These are phyloP conservation scores for Folsomia candida DNA, from an alignment of 2,888 invertebrate species.

Conservation along the genomic window DNA sequence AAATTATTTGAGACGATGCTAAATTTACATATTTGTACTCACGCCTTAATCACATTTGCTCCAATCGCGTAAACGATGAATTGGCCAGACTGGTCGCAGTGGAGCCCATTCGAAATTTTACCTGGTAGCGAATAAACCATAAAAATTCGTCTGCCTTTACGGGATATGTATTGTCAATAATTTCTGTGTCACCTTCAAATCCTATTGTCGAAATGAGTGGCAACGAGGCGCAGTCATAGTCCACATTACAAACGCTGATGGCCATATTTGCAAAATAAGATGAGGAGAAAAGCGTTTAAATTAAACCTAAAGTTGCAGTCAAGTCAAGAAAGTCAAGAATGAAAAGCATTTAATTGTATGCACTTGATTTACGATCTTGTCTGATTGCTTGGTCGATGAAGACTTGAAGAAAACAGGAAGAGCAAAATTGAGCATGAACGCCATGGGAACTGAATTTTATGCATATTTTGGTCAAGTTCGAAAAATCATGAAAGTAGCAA, in stretches of 20 bases:
- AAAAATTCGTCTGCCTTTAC: neutral
- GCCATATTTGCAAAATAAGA: conserved; percentile 21
- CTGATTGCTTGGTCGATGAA: too few species aligned
- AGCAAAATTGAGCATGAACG: too few species aligned
- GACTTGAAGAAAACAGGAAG: too few species aligned
- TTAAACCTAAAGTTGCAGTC: too few species aligned
- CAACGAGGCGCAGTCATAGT: conserved; percentile 38
- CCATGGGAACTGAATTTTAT: too few species aligned
- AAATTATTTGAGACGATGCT: conserved; percentile 52
- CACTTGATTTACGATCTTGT: too few species aligned
- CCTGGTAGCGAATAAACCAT: conserved; percentile 34
- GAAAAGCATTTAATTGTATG: too few species aligned
- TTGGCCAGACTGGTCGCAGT: conserved; percentile 36
- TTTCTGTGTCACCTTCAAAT: conserved; percentile 44
- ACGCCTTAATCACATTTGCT: conserved; percentile 50
- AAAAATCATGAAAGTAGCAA: too few species aligned
- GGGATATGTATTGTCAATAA: neutral
- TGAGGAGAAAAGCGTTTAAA: too few species aligned
- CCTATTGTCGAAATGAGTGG: conserved; percentile 49
- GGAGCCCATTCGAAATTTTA: conserved; percentile 44
- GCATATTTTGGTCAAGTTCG: too few species aligned
- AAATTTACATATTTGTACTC: conserved; percentile 4
- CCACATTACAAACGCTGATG: conserved; percentile 32
- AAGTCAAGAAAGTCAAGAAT: too few species aligned
- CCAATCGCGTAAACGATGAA: conserved; percentile 51